A percentile compares a stretch with the other conserved stretches of the same genome.
Evolutionary conservation across 2,113 vertebrate genomes (phyloP).

Genomic region (western clawed frog (Xenopus tropicalis)): UCB_Xtro_10.0 CM004446.2:145891501-145892000

Average conservation of each 20-base stretch:
- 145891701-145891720: conserved; percentile 20
- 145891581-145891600: neutral
- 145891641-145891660: conserved; percentile 23
- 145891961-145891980: no score
- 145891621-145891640: conserved; percentile 27
- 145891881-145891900: no score
- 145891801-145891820: no score
- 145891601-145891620: neutral
- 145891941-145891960: no score
- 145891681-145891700: conserved; percentile 19
- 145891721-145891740: conserved; percentile 25
- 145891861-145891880: no score
- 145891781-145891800: neutral
- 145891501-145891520: no score
- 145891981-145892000: no score
- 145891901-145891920: no score
- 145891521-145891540: conserved; percentile 1
- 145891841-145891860: no score
- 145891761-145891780: conserved; percentile 24
- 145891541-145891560: conserved; percentile 7
- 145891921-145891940: no score
- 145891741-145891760: conserved; percentile 18
- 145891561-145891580: neutral
- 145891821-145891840: no score
- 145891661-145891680: conserved; percentile 15